phyloP scores from a whole-genome alignment of 2,113 vertebrate genomes.

The Polyodon spathula region DNA sequence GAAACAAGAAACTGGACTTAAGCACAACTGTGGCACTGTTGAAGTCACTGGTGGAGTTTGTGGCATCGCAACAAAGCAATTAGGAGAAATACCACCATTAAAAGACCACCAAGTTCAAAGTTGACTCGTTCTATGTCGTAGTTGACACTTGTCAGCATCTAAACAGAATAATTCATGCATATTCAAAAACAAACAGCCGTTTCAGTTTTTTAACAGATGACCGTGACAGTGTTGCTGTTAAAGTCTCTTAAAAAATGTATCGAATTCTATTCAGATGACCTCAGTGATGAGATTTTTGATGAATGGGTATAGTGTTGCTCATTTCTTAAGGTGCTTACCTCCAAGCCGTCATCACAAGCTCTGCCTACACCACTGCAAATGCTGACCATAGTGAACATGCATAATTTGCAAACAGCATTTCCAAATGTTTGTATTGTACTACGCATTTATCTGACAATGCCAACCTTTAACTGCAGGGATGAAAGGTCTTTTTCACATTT shows the following conservation, averaged over 20 bases:
- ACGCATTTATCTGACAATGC: background rate
- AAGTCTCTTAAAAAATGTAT: background rate
- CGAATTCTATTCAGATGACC: constrained; percentile 7
- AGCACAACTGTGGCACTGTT: too few species aligned
- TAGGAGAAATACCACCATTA: background rate
- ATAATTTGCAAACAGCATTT: background rate
- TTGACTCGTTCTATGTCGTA: background rate
- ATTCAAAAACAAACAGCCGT: background rate
- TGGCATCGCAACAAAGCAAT: too few species aligned
- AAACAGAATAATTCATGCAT: background rate
- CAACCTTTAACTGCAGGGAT: background rate
- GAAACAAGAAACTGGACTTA: too few species aligned
- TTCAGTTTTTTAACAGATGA: background rate
- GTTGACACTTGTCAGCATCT: constrained; percentile 3
- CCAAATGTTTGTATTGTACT: background rate
- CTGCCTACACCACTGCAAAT: background rate
- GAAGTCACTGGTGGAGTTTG: too few species aligned
- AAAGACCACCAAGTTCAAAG: background rate
- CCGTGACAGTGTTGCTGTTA: background rate
- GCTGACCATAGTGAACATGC: background rate
- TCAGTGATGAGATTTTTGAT: constrained; percentile 5
- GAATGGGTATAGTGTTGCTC: background rate
- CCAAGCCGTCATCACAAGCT: background rate
- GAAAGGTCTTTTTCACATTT: constrained; percentile 6
- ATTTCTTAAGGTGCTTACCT: background rate